Conservation (phyloP, 2,113 vertebrate species). For the Chunga burmeisteri region DNA sequence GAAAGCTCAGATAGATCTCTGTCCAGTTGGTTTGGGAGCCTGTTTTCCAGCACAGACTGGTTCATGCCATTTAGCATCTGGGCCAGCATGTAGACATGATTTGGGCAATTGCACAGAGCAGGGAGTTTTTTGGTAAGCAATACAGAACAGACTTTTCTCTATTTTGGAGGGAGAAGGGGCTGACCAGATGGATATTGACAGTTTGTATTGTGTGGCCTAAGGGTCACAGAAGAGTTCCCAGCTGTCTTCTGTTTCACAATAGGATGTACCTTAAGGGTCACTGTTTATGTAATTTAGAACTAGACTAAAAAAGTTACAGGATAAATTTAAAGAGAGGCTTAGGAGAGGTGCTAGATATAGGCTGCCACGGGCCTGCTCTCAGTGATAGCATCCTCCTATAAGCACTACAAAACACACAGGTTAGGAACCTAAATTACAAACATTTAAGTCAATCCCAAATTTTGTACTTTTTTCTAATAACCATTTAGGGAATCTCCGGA, state of each 20-base stretch:
- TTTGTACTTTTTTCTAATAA: not conserved
- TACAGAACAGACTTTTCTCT: not conserved
- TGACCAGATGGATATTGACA: not conserved
- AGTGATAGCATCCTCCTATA: not conserved
- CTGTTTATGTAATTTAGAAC: not conserved
- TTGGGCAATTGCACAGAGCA: not conserved
- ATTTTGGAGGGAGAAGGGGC: not conserved
- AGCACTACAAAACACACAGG: not conserved
- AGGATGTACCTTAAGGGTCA: not conserved
- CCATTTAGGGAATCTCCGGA: not conserved
- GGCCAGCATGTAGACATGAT: not conserved
- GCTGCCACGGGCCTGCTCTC: not conserved
- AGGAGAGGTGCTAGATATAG: not conserved
- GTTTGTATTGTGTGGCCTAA: not conserved
- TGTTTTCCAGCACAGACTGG: not conserved
- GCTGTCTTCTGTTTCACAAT: not conserved
- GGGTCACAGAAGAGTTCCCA: constrained; percentile 9
- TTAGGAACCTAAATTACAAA: not conserved
- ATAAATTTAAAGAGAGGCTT: not conserved
- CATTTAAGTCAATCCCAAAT: not conserved
- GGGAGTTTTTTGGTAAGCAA: not conserved
- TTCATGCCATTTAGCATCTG: not conserved
- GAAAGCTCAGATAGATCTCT: not conserved
- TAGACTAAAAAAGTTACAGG: not conserved
- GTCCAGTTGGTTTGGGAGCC: not conserved